A percentile compares a stretch with the other conserved stretches of the same genome.
Evolutionary conservation across 1,140 invertebrate species (phyloP).

Genomic region (Ceratosolen fusciceps): DNA sequence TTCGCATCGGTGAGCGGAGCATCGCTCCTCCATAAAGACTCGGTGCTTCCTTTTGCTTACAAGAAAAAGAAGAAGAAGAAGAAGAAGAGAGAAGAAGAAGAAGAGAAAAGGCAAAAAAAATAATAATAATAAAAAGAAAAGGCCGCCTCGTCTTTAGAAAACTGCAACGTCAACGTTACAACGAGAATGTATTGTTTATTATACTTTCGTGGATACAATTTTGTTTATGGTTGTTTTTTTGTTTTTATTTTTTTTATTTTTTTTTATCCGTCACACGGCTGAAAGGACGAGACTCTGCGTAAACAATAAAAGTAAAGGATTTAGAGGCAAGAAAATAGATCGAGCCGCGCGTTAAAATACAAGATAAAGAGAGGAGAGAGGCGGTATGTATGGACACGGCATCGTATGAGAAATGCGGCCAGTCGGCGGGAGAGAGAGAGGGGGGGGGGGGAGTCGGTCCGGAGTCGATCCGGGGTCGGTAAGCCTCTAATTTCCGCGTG

Average conservation of each 20-base stretch:
- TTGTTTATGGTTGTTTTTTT: no score
- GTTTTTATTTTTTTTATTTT: no score
- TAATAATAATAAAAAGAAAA: conserved; percentile 2
- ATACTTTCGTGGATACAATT: no score
- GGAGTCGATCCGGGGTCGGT: no score
- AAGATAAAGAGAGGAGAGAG: conserved; percentile 16
- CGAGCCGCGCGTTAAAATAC: conserved; percentile 19
- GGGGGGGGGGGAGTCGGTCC: neutral
- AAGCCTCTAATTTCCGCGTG: conserved; percentile 26
- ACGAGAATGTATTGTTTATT: neutral
- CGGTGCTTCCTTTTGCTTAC: no score
- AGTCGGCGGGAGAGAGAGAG: no score
- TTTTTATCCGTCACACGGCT: neutral
- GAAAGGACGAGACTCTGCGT: no score
- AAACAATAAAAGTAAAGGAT: neutral
- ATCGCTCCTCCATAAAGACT: neutral
- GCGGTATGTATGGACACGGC: neutral
- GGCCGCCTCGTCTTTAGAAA: neutral
- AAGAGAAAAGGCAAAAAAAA: no score
- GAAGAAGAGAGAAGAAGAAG: no score
- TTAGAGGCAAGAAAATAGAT: neutral
- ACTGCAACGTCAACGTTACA: neutral
- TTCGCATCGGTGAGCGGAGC: no score
- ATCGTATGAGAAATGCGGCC: conserved; percentile 39
- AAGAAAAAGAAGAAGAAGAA: no score